Conservation (phyloP, 2,113 vertebrate genomes). For the Anhinga rufa region DNA sequence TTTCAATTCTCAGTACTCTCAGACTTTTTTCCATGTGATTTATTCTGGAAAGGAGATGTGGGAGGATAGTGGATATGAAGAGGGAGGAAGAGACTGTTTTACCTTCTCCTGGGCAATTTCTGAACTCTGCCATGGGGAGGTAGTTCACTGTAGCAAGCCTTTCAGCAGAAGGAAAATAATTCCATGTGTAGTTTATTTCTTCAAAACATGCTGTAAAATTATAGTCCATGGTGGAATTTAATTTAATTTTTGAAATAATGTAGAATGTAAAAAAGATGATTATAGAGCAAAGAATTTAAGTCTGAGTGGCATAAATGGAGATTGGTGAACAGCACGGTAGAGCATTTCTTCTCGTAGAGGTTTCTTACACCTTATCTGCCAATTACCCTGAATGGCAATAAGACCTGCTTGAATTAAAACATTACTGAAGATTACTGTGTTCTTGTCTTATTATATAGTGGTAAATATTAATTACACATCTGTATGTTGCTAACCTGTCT, state of each 20-base stretch:
- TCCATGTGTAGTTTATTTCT: background rate
- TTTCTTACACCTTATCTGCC: background rate
- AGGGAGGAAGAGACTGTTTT: background rate
- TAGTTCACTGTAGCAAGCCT: background rate
- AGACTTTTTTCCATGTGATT: background rate
- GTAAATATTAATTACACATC: background rate
- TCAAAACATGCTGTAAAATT: background rate
- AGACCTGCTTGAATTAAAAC: background rate
- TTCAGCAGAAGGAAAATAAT: background rate
- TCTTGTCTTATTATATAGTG: background rate
- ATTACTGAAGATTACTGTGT: background rate
- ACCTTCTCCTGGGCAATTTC: background rate
- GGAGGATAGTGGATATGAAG: background rate
- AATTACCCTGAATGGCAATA: background rate
- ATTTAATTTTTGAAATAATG: background rate
- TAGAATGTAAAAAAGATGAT: background rate
- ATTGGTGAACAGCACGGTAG: background rate
- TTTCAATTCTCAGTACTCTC: background rate
- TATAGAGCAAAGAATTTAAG: background rate
- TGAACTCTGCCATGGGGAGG: background rate
- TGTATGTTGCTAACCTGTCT: background rate
- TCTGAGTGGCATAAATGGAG: conserved; percentile 6
- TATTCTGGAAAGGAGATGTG: background rate
- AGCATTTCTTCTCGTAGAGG: background rate
- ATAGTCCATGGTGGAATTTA: background rate